Percentiles rank a stretch among this genome's conserved stretches.
Conservation (phyloP, 2,888 invertebrate species). For the Chymomyza fuscimana region DNA sequence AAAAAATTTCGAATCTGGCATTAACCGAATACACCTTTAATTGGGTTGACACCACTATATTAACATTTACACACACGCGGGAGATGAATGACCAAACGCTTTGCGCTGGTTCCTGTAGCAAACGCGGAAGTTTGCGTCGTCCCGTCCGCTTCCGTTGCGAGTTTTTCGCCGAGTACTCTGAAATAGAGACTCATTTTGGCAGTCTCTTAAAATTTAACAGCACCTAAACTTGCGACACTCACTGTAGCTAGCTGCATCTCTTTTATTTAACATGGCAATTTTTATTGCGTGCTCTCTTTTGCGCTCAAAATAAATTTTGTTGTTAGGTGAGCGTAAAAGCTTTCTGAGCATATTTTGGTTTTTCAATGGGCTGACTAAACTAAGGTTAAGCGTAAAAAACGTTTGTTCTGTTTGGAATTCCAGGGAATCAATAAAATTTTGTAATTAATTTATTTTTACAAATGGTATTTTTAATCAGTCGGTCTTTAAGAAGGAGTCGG, state of each 20-base stretch:
- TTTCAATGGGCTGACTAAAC: not conserved
- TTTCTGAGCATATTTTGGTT: not conserved
- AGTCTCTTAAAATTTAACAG: not conserved
- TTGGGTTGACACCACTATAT: conserved; percentile 29
- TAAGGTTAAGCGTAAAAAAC: not conserved
- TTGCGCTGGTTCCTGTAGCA: conserved; percentile 11
- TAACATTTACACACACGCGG: conserved; percentile 41
- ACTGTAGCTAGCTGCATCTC: not conserved
- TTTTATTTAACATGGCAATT: too few species aligned
- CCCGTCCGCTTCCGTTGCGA: conserved; percentile 58
- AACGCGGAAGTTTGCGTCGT: conserved; percentile 5
- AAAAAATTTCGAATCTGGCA: conserved; percentile 22
- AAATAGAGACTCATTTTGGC: conserved; percentile 26
- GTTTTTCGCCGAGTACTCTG: conserved; percentile 66
- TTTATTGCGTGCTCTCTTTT: not conserved
- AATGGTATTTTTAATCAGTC: too few species aligned
- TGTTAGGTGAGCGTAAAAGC: not conserved
- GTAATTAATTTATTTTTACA: too few species aligned
- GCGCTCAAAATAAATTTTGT: not conserved
- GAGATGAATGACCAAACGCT: conserved; percentile 48
- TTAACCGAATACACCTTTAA: conserved; percentile 32
- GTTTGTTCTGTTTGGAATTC: not conserved
- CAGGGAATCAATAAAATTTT: too few species aligned
- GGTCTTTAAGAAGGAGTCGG: too few species aligned
- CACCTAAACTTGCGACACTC: not conserved